Evolutionary conservation across 2,113 vertebrate genomes (phyloP).

Genomic region (Chaetops frenatus): DNA sequence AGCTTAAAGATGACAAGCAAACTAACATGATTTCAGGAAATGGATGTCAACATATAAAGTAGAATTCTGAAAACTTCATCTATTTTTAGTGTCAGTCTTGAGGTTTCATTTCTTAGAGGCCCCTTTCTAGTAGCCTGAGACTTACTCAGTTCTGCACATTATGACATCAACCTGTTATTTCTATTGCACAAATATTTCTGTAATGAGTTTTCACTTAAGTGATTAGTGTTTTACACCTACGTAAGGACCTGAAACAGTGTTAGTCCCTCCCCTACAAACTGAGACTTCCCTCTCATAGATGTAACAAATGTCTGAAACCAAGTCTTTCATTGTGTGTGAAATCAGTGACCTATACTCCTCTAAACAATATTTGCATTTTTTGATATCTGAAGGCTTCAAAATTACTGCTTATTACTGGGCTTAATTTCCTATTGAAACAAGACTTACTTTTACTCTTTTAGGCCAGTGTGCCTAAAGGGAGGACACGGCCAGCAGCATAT

Average conservation of each 20-base stretch:
- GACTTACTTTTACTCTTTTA: background rate
- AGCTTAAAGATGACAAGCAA: background rate
- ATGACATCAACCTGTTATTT: background rate
- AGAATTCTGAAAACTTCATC: background rate
- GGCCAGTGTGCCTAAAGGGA: background rate
- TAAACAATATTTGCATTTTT: background rate
- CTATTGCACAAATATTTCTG: background rate
- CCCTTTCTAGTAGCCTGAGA: background rate
- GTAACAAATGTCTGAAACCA: background rate
- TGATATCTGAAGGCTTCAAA: background rate
- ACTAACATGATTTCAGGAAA: background rate
- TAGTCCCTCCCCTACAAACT: background rate
- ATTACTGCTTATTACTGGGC: background rate
- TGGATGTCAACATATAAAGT: rapidly evolving
- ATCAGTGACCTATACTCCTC: background rate
- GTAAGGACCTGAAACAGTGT: background rate
- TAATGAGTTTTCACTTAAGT: background rate
- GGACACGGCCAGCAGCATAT: background rate
- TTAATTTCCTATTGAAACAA: background rate
- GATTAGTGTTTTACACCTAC: background rate
- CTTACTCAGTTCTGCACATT: background rate
- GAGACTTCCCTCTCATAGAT: background rate
- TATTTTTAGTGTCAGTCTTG: background rate
- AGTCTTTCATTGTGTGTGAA: background rate
- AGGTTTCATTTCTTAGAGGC: background rate